These are phyloP conservation scores for Clarias pachynema DNA, from an alignment of 2,797 vertebrate species.

Conservation along the genomic window DNA sequence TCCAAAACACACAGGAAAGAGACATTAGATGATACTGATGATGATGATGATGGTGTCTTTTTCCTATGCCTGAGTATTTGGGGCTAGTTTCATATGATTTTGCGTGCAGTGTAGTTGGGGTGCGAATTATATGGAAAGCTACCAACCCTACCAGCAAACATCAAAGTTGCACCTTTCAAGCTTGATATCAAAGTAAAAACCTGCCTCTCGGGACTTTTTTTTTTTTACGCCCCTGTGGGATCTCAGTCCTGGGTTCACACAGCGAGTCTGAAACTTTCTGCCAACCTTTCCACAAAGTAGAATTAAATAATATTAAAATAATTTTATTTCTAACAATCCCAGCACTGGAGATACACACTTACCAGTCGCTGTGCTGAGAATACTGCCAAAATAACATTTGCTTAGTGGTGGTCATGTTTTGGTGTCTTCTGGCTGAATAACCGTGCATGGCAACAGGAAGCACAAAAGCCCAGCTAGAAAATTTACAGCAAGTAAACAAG, in stretches of 20 bases:
- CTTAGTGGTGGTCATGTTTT: background rate
- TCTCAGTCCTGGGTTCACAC: background rate
- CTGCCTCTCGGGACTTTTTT: background rate
- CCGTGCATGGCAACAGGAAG: background rate
- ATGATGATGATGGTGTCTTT: too few species aligned
- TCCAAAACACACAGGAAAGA: background rate
- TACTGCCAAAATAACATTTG: background rate
- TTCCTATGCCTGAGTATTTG: background rate
- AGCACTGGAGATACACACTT: background rate
- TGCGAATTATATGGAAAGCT: conserved; percentile 1
- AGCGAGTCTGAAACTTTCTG: background rate
- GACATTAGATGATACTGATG: too few species aligned
- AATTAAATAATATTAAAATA: too few species aligned
- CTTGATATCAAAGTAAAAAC: conserved; percentile 8
- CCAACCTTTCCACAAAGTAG: background rate
- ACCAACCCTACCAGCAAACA: conserved; percentile 4
- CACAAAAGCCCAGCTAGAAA: background rate
- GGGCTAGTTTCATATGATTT: background rate
- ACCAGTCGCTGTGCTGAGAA: background rate
- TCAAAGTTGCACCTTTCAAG: conserved; percentile 14
- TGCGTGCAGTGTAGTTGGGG: background rate
- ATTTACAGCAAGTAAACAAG: background rate
- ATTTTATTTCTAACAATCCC: background rate
- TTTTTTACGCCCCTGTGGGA: background rate
- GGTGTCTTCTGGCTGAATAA: background rate